phyloP scores from a whole-genome alignment of 2,888 invertebrate genomes.

The Drosophila differens region DNA sequence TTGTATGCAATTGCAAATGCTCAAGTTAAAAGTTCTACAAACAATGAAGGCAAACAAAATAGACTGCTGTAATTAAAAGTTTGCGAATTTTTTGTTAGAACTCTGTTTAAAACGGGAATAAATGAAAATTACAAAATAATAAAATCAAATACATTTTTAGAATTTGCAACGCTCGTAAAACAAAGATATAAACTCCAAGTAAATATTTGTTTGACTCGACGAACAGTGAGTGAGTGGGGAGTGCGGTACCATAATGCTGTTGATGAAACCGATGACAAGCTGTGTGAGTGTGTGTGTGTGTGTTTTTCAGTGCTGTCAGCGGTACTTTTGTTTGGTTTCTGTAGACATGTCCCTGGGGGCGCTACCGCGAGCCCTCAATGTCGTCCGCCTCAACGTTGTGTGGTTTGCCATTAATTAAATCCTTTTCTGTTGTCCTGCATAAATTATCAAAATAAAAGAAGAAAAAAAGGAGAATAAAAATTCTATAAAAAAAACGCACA shows the following conservation, averaged over 20 bases:
- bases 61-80: conserved; percentile 41
- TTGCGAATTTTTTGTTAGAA: conserved; percentile 21
- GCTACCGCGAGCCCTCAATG: neutral
- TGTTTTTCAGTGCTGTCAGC: conserved; percentile 18
- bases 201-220: conserved; percentile 41
- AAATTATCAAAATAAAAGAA: conserved; percentile 31
- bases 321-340: conserved; percentile 32
- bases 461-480: neutral
- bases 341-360: conserved; percentile 13
- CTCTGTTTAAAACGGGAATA: neutral
- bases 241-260: conserved; percentile 25
- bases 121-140: conserved; percentile 1
- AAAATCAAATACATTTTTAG: conserved; percentile 35
- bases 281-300: neutral
- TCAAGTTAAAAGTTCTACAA: conserved; percentile 25
- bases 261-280: conserved; percentile 39
- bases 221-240: neutral
- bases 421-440: conserved; percentile 37
- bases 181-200: conserved; percentile 20
- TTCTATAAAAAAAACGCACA: neutral
- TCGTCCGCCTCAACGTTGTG: neutral
- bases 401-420: conserved; percentile 59
- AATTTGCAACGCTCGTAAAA: conserved; percentile 11
- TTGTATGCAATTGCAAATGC: conserved; percentile 25
- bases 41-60: conserved; percentile 1